Conservation (phyloP, 2,888 invertebrate species). For the Cataglyphis livida region DNA sequence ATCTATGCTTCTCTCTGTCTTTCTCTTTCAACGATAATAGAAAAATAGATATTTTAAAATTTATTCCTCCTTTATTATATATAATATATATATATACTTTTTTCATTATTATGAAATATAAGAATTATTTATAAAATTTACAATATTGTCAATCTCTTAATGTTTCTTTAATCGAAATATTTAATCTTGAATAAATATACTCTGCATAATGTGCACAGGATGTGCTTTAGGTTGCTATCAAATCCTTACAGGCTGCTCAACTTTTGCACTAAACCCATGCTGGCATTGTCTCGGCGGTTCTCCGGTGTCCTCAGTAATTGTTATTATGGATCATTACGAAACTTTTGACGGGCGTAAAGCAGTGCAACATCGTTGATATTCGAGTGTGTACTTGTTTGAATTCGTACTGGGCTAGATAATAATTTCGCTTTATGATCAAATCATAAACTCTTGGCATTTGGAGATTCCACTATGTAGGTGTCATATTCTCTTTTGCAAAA, state of each 20-base stretch:
- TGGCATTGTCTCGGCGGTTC: not conserved
- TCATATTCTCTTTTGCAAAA: constrained; percentile 15
- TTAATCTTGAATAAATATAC: not conserved
- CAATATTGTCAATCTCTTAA: not conserved
- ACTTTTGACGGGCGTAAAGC: constrained; percentile 10
- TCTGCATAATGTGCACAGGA: not conserved
- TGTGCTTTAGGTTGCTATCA: constrained; percentile 17
- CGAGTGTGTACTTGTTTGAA: constrained; percentile 10
- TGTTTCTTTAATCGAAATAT: not conserved
- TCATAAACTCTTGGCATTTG: constrained; percentile 31
- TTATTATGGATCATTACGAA: constrained; percentile 40
- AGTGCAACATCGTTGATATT: not conserved
- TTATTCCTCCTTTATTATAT: not conserved
- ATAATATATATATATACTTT: not conserved
- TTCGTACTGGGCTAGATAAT: constrained; percentile 8
- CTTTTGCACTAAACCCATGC: not conserved
- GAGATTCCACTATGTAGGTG: not conserved
- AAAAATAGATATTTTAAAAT: not conserved
- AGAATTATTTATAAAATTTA: not conserved
- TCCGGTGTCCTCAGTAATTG: constrained; percentile 13
- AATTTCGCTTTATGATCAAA: constrained; percentile 45
- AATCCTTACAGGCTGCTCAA: constrained; percentile 12
- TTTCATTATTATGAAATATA: not conserved
- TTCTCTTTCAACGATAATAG: not conserved
- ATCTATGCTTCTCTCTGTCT: not conserved